A percentile compares a stretch with the other conserved stretches of the same genome.
Conservation (phyloP, 2,797 vertebrate genomes). For the Craterocephalus amniculus region DNA sequence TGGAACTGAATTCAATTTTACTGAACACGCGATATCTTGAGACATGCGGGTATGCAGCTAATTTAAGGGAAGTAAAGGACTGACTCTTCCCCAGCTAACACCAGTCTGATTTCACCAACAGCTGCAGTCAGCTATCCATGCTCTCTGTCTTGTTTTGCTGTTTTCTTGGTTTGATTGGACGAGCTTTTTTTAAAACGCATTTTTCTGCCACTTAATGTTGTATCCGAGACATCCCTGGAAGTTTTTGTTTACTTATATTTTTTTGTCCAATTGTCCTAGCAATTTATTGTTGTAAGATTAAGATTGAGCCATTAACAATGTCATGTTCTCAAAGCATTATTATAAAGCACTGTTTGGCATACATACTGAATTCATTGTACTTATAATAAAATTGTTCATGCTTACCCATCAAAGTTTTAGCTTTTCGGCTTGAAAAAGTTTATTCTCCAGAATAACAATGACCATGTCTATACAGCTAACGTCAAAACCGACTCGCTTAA, state of each 20-base stretch:
- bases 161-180: conserved; percentile 2
- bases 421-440: no score
- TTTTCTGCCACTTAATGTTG: background rate
- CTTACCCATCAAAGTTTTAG: no score
- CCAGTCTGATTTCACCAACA: conserved; percentile 11
- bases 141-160: no score
- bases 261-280: background rate
- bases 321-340: background rate
- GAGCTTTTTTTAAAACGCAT: background rate
- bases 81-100: conserved; percentile 27
- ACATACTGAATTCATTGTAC: background rate
- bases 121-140: background rate
- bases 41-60: conserved; percentile 17
- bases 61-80: conserved; percentile 20
- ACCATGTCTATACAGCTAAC: background rate
- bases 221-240: background rate
- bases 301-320: background rate
- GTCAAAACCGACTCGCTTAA: background rate
- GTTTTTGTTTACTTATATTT: background rate
- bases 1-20: conserved; percentile 22
- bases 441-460: no score
- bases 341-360: background rate
- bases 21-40: conserved; percentile 34
- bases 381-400: no score
- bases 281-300: background rate